These are phyloP conservation scores for Ataeniobius toweri DNA, from an alignment of 2,797 vertebrate species.

Conservation along the genomic window DNA sequence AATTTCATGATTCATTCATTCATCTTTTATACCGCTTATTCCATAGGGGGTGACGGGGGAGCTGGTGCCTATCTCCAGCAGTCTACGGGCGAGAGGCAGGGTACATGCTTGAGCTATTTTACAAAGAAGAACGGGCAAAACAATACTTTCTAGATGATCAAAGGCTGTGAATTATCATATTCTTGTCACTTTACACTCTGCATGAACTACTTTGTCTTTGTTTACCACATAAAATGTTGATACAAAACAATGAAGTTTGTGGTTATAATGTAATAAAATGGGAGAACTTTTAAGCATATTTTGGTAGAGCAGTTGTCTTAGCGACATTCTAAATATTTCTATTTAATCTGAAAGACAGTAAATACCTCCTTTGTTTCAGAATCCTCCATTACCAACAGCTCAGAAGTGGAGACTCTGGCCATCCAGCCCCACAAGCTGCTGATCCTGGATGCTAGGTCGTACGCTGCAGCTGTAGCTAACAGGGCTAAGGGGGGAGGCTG, in stretches of 20 bases:
- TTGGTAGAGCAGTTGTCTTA: neutral
- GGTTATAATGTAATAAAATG: neutral
- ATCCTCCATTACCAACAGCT: slow-evolving; percentile 89
- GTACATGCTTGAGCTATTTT: no score
- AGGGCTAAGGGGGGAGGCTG: slow-evolving; percentile 97
- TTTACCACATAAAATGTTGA: neutral
- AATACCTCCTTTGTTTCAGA: slow-evolving; percentile 73
- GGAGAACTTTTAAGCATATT: neutral
- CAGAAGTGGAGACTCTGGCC: slow-evolving; percentile 88
- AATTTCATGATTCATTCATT: neutral
- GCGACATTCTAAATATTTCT: slow-evolving; percentile 1
- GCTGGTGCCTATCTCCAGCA: no score
- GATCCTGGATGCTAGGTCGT: slow-evolving; percentile 94
- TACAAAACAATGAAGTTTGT: neutral
- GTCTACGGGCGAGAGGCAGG: no score
- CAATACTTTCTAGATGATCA: no score
- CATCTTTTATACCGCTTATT: no score
- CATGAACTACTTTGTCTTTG: neutral
- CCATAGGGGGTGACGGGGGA: no score
- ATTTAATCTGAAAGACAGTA: neutral
- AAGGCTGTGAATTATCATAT: neutral
- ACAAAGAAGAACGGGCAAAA: no score
- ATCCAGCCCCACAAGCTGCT: slow-evolving; percentile 92
- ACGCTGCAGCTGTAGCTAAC: slow-evolving; percentile 96
- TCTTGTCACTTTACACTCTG: neutral